Conservation (phyloP, 2,797 vertebrate genomes). For the Nothura maculosa region DNA sequence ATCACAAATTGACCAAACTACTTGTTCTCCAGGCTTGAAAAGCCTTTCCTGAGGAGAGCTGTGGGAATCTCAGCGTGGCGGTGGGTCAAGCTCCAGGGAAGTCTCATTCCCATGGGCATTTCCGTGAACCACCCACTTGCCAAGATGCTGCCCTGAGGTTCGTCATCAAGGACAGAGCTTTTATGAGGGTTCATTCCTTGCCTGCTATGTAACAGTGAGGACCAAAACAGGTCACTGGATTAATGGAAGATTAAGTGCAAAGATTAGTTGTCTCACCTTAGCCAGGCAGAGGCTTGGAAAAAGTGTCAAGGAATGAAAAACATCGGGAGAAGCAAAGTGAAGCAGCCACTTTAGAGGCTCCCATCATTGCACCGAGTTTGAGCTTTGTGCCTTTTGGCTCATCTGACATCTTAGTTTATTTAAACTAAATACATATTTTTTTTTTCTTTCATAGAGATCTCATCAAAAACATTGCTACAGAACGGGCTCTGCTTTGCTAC, state of each 20-base stretch:
- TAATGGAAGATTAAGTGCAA: constrained; percentile 64
- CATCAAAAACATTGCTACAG: not conserved
- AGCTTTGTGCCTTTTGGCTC: not conserved
- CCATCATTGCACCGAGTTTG: not conserved
- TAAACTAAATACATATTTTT: not conserved
- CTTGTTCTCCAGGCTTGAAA: not conserved
- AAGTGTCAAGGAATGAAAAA: not conserved
- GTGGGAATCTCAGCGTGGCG: not conserved
- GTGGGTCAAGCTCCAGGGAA: not conserved
- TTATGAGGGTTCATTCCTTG: constrained; percentile 16
- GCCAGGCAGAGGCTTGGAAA: not conserved
- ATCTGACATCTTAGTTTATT: not conserved
- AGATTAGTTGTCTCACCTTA: constrained; percentile 12
- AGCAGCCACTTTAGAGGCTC: not conserved
- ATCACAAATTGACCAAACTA: constrained; percentile 21
- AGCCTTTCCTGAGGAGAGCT: not conserved
- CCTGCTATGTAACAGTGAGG: constrained; percentile 37
- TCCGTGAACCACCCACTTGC: not conserved
- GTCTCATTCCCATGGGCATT: not conserved
- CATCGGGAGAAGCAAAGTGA: not conserved
- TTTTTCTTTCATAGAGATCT: not conserved
- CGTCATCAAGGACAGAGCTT: not conserved
- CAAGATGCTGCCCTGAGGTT: not conserved
- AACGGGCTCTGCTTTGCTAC: not conserved
- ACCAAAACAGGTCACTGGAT: constrained; percentile 16